phyloP scores from a whole-genome alignment of 2,888 invertebrate genomes.

The Sepioteuthis lessoniana region DNA sequence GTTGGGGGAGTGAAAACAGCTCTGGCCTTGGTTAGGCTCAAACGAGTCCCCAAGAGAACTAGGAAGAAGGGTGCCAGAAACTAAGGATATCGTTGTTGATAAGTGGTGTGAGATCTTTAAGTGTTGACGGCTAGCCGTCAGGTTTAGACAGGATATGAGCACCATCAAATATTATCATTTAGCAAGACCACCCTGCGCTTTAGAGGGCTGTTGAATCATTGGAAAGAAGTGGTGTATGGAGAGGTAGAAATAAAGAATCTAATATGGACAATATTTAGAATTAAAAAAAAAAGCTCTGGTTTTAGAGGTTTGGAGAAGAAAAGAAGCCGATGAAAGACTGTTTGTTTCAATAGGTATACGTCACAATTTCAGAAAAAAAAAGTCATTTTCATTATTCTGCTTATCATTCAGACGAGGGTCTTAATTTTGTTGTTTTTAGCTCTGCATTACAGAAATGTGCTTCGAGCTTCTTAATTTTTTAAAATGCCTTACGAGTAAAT shows the following conservation, averaged over 20 bases:
- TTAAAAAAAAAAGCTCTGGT: too few species aligned
- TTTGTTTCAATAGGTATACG: too few species aligned
- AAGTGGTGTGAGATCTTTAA: slow-evolving; percentile 21
- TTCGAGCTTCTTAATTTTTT: too few species aligned
- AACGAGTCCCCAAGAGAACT: neutral
- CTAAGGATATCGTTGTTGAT: neutral
- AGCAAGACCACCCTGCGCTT: slow-evolving; percentile 13
- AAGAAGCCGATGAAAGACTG: too few species aligned
- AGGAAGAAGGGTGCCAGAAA: neutral
- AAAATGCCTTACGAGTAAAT: too few species aligned
- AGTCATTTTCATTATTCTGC: too few species aligned
- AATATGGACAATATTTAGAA: too few species aligned
- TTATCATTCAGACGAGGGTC: too few species aligned
- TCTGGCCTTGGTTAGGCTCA: neutral
- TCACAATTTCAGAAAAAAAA: too few species aligned
- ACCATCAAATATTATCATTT: neutral
- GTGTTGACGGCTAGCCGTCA: neutral
- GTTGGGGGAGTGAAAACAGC: neutral
- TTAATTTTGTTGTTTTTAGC: too few species aligned
- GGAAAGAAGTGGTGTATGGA: neutral
- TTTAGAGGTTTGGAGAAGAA: too few species aligned
- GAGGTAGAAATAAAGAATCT: neutral
- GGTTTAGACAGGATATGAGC: slow-evolving; percentile 10
- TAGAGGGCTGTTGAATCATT: neutral
- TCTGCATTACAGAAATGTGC: too few species aligned